phyloP scores from a whole-genome alignment of 2,113 vertebrate genomes.

The Pipra filicauda region DNA sequence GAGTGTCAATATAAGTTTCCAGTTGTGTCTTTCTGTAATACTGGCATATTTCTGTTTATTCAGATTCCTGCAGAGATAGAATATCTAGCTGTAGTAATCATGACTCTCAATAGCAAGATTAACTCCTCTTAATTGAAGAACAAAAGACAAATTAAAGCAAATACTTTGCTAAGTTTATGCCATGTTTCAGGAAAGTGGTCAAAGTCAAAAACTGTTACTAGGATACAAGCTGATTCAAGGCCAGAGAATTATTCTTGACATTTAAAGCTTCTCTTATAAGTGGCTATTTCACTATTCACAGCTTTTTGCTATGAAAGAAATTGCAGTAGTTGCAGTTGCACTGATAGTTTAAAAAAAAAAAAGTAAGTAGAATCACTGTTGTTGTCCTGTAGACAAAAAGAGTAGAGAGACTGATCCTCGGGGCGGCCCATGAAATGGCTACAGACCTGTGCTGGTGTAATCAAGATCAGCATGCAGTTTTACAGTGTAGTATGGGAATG shows the following conservation, averaged over 20 bases:
- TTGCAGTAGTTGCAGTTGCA: neutral
- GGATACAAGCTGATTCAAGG: neutral
- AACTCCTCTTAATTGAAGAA: neutral
- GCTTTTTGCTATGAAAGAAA: neutral
- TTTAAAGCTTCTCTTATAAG: neutral
- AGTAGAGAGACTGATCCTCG: neutral
- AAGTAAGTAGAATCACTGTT: neutral
- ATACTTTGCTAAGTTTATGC: neutral
- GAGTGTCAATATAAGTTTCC: neutral
- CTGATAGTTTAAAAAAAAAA: neutral
- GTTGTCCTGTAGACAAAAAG: neutral
- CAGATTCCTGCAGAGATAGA: neutral
- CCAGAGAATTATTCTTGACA: neutral
- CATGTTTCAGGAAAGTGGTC: neutral
- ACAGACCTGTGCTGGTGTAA: neutral
- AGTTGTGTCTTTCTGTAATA: neutral
- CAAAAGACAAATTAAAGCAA: neutral
- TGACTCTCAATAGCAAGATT: neutral
- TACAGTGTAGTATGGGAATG: neutral
- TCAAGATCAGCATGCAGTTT: neutral
- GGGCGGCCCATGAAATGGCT: neutral
- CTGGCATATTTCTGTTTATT: neutral
- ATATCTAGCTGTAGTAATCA: neutral
- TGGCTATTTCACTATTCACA: neutral
- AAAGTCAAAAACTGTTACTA: neutral